Conservation (phyloP, 2,888 invertebrate species). For the Zele albiditarsus region DNA sequence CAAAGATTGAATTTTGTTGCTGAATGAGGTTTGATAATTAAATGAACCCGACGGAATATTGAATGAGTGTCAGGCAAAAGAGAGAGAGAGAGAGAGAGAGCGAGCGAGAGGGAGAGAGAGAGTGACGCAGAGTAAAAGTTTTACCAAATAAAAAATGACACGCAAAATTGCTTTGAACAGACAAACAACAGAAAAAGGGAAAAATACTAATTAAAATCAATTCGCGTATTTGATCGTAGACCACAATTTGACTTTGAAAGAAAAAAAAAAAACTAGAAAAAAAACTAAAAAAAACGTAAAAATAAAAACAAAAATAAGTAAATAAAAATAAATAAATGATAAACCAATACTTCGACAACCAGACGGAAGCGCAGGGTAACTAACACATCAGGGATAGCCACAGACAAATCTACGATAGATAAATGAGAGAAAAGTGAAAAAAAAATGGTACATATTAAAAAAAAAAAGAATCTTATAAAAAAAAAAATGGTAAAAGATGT, state of each 20-base stretch:
- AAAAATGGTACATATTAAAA: conserved; percentile 69
- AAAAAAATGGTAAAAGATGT: conserved; percentile 41
- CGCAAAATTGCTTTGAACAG: conserved; percentile 33
- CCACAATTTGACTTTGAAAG: conserved; percentile 43
- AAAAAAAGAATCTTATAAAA: conserved; percentile 59
- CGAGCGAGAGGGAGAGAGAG: conserved; percentile 49
- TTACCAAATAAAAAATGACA: conserved; percentile 31
- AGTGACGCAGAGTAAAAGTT: conserved; percentile 40
- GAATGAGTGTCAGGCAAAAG: conserved; percentile 43
- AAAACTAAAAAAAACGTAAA: conserved; percentile 35
- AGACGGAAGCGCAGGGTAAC: conserved; percentile 74
- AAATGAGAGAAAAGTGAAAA: conserved; percentile 66
- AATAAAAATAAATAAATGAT: conserved; percentile 61
- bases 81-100: conserved; percentile 47
- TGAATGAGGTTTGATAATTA: not conserved
- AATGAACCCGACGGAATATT: conserved; percentile 11
- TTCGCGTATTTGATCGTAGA: conserved; percentile 47
- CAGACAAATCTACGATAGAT: conserved; percentile 73
- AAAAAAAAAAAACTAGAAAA: conserved; percentile 35
- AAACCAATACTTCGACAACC: conserved; percentile 72
- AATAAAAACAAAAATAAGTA: conserved; percentile 50
- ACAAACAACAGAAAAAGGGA: conserved; percentile 24
- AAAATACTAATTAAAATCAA: conserved; percentile 30
- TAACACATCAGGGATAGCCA: conserved; percentile 74
- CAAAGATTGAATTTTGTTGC: conserved; percentile 24